phyloP scores from a whole-genome alignment of 2,113 vertebrate species.

The Urocitellus parryii region DNA sequence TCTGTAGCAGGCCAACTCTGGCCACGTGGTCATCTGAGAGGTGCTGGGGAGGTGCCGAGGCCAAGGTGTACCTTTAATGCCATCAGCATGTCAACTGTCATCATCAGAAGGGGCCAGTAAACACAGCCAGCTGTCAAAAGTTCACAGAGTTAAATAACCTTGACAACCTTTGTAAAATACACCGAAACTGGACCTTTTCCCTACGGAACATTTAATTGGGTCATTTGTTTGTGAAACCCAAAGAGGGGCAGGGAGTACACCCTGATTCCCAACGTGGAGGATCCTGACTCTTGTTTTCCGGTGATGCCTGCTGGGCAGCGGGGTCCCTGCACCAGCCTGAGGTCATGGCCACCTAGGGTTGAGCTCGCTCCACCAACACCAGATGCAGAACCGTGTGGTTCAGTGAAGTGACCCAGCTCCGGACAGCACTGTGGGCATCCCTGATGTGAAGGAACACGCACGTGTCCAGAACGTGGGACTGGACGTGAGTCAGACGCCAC shows the following conservation, averaged over 20 bases:
- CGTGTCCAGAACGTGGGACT: neutral
- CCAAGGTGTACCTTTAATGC: neutral
- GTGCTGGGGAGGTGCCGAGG: too few species aligned
- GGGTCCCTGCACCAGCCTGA: too few species aligned
- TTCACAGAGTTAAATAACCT: neutral
- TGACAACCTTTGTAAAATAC: neutral
- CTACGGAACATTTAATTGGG: neutral
- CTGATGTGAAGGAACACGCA: neutral
- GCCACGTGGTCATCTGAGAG: fast-evolving
- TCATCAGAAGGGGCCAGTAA: neutral
- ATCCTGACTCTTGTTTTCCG: neutral
- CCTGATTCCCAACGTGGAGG: neutral
- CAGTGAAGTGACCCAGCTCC: neutral
- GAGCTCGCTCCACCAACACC: neutral
- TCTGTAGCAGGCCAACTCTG: neutral
- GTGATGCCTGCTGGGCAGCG: neutral
- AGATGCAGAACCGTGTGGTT: neutral
- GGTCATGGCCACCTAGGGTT: neutral
- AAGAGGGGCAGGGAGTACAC: neutral
- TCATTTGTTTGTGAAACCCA: neutral
- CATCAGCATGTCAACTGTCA: neutral
- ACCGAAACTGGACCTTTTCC: neutral
- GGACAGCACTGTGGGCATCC: neutral
- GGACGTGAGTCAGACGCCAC: neutral
- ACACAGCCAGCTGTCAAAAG: neutral